A percentile compares a stretch with the other conserved stretches of the same genome.
These are phyloP conservation scores for Synergus itoensis DNA, from an alignment of 2,888 invertebrate genomes.

Conservation along the genomic window DNA sequence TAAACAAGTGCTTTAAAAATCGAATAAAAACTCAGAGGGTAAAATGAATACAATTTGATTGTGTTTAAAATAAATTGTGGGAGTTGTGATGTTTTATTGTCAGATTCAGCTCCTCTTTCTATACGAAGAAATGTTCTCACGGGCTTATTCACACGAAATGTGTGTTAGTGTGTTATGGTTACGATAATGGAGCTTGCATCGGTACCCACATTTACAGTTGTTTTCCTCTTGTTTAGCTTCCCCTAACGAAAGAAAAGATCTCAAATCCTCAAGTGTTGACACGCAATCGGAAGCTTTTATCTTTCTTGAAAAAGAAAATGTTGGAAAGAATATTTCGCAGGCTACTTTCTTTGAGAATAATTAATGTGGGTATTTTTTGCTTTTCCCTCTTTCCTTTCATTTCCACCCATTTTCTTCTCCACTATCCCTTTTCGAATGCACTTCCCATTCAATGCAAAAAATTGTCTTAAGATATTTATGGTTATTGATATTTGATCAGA, in stretches of 20 bases:
- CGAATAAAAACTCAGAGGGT: not conserved
- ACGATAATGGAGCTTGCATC: conserved; percentile 4
- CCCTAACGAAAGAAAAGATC: conserved; percentile 14
- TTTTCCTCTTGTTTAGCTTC: conserved; percentile 14
- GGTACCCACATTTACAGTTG: not conserved
- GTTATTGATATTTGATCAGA: not conserved
- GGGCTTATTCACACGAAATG: conserved; percentile 4
- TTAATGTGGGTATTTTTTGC: not conserved
- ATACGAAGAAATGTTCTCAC: not conserved
- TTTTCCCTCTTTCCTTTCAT: not conserved
- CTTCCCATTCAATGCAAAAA: no score
- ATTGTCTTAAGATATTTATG: no score
- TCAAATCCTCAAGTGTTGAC: not conserved
- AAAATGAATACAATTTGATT: not conserved
- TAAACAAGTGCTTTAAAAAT: not conserved
- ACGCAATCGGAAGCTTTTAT: conserved; percentile 13
- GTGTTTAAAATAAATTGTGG: not conserved
- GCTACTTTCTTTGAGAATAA: not conserved
- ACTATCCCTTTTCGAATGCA: not conserved
- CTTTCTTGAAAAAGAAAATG: not conserved
- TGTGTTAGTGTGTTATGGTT: not conserved
- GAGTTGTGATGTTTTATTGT: not conserved
- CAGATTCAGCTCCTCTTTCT: not conserved
- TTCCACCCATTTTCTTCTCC: no score
- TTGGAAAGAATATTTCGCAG: not conserved